Percentiles rank a stretch among this genome's conserved stretches.
These are phyloP conservation scores for Platypus cylindrus DNA, from an alignment of 2,888 invertebrate genomes.

Conservation along the genomic window DNA sequence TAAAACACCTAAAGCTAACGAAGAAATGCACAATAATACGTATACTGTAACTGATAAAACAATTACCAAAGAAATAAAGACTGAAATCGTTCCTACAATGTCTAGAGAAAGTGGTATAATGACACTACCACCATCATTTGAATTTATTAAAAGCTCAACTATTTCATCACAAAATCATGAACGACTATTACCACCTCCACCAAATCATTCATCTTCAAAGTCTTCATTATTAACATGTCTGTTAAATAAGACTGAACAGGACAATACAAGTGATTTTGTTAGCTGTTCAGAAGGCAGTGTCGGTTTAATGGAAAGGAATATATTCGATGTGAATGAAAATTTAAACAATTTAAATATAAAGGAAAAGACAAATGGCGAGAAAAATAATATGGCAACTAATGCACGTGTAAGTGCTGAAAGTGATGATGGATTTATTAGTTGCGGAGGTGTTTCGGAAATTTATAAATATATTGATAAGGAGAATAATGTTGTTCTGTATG, in stretches of 20 bases:
- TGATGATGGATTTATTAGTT: too few relatives aligned
- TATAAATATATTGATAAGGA: conserved; percentile 64
- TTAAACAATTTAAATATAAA: conserved; percentile 12
- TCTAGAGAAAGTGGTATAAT: conserved; percentile 30
- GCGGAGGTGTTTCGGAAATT: conserved; percentile 55
- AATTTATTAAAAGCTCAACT: too few relatives aligned
- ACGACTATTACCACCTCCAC: too few relatives aligned
- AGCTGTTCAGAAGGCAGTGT: conserved; percentile 24
- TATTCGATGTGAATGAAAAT: conserved; percentile 23
- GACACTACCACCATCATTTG: conserved; percentile 19
- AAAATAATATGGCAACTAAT: background rate
- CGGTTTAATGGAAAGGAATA: conserved; percentile 25
- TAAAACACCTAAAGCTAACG: conserved; percentile 4
- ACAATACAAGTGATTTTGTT: conserved; percentile 29
- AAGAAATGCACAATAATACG: conserved; percentile 1
- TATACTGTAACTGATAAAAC: background rate
- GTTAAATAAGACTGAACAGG: conserved; percentile 6
- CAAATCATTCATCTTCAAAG: too few relatives aligned
- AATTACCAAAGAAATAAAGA: background rate
- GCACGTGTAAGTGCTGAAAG: conserved; percentile 16
- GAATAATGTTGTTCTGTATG: conserved; percentile 56
- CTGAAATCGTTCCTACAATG: conserved; percentile 7
- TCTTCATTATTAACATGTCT: background rate
- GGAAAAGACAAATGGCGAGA: background rate
- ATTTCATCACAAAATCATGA: too few relatives aligned